These are phyloP conservation scores for Mystacides longicornis DNA, from an alignment of 2,888 invertebrate species.

Conservation along the genomic window DNA sequence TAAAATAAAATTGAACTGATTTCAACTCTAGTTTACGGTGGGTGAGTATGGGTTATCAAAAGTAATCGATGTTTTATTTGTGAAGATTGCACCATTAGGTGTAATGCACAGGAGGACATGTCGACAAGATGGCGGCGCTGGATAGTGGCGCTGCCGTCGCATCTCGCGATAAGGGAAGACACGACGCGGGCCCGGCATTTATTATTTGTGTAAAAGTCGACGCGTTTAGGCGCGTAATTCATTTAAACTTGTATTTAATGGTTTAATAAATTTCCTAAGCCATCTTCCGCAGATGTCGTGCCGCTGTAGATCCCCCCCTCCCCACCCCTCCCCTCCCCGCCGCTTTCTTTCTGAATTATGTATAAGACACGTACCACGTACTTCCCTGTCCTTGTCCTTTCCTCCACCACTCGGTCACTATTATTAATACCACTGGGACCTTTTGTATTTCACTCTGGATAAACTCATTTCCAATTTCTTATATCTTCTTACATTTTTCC, in stretches of 20 bases:
- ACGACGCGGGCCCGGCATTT: not conserved
- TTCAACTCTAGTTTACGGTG: no score
- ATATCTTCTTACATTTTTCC: no score
- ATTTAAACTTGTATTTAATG: conserved; percentile 1
- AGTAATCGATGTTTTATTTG: no score
- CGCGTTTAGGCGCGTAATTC: conserved; percentile 1
- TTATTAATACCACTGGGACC: not conserved
- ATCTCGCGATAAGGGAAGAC: not conserved
- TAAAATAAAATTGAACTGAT: no score
- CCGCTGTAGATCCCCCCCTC: not conserved
- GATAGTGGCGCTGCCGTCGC: not conserved
- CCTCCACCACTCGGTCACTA: not conserved
- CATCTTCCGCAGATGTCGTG: not conserved
- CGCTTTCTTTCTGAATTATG: no score
- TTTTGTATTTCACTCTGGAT: no score
- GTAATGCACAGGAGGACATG: not conserved
- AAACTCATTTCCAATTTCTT: no score
- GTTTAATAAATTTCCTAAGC: not conserved
- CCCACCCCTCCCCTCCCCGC: not conserved
- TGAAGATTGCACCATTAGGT: not conserved
- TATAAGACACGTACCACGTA: no score
- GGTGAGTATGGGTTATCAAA: no score
- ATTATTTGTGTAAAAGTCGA: conserved; percentile 1
- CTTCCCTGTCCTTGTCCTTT: not conserved
- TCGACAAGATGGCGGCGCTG: not conserved